Base-by-base conservation (phyloP, 2,888 invertebrate species). In the Chrysolina oricalcia region DNA sequence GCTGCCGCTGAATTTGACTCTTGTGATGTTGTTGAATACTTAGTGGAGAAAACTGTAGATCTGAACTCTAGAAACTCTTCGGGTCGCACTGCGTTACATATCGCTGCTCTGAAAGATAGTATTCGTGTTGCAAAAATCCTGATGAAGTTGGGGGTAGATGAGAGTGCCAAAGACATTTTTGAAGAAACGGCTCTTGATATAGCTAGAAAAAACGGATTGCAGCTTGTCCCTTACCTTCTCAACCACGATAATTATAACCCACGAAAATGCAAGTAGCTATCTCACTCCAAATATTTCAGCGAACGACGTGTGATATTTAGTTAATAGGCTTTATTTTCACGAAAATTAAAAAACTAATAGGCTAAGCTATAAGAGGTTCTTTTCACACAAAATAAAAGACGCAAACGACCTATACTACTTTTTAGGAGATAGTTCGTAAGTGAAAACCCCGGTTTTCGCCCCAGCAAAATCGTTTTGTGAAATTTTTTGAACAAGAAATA, bases 41-140 rank as follows among this genome's bases (percentile, higher is more conserved):
- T 48, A 17, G n/a, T 6, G 48, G 9, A 48, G 9, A 48, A 48
- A 48, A n/a, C n/a, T 17, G n/a, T 17, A 9, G 17, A 48, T 48
- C 17, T 48, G 48, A 48, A 48, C 17, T 17, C 48, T n/a, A 48
- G n/a, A 17, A 9, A 48, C 17, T 48, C 6, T 6, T 17, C n/a
- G n/a, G 48, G 48, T 17, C 48, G 48, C 48, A 48, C 48, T 9
- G 48, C 48, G 17, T 48, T 48, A 48, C 48, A 48, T 17, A 17
- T 48, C 17, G 48, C 48, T 8, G 9, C 17, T 1, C 17, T 48
- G 48, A 48, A 48, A 1, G 17, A 17, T 2, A 48, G 48, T 9
- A 48, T 48, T 48, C 17, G 48, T 48, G 48, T 48, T 17, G 48
- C 48, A n/a, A 48, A 48, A 48, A 48, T 48, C n/a, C 48, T 48